Evolutionary conservation across 2,888 invertebrate genomes (phyloP).

Genomic region (Taphrorychus bicolor): DNA sequence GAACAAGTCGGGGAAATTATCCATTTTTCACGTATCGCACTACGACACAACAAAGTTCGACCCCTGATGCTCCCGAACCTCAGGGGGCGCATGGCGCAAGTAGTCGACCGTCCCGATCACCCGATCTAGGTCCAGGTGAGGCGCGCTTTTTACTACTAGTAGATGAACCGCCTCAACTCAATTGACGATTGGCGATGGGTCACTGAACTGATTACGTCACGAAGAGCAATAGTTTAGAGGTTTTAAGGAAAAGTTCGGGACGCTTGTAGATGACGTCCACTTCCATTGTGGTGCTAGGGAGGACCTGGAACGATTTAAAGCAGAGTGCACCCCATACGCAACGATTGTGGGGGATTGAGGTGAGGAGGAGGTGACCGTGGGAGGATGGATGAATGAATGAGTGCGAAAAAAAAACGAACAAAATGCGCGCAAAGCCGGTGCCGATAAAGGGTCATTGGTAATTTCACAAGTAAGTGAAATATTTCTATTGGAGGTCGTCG

Average conservation of each 20-base stretch:
- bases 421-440: slow-evolving; percentile 12
- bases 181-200: neutral
- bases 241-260: slow-evolving; percentile 16
- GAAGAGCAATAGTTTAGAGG: neutral
- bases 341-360: neutral
- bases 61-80: slow-evolving; percentile 41
- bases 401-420: slow-evolving; percentile 4
- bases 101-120: slow-evolving; percentile 23
- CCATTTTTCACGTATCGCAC: slow-evolving; percentile 55
- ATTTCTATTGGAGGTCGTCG: slow-evolving; percentile 46
- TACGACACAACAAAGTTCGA: slow-evolving; percentile 42
- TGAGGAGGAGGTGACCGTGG: slow-evolving; percentile 4
- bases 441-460: slow-evolving; percentile 52
- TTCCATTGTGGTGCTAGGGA: slow-evolving; percentile 22
- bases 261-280: slow-evolving; percentile 26
- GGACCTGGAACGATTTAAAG: slow-evolving; percentile 1
- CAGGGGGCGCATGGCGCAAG: slow-evolving; percentile 49
- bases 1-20: slow-evolving; percentile 61
- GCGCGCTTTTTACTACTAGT: neutral
- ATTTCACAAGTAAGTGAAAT: slow-evolving; percentile 49
- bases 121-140: slow-evolving; percentile 22
- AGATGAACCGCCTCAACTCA: no score
- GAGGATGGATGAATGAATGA: slow-evolving; percentile 23
- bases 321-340: slow-evolving; percentile 18
- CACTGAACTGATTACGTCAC: slow-evolving; percentile 10